Percentiles rank a stretch among this genome's conserved stretches.
Conservation (phyloP, 2,888 invertebrate genomes). For the Oligia fasciuncula region DNA sequence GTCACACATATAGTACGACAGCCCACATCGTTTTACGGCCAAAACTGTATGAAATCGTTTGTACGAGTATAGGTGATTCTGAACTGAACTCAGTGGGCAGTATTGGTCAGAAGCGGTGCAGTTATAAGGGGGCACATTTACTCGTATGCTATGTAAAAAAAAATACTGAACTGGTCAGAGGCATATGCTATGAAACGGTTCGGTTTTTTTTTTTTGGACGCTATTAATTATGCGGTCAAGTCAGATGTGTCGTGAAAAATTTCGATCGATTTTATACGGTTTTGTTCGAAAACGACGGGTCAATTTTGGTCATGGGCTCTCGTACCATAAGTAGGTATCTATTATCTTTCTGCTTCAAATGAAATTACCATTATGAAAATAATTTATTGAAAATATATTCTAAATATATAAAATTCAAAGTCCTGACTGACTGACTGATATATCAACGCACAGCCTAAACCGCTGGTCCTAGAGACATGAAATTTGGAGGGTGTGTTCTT, state of each 20-base stretch:
- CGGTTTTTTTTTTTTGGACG: too few relatives aligned
- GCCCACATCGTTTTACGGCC: not conserved
- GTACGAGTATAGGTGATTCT: not conserved
- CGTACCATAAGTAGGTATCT: not conserved
- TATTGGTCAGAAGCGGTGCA: not conserved
- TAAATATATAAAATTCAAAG: too few relatives aligned
- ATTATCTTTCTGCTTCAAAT: not conserved
- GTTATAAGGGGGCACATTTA: not conserved
- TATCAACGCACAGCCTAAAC: too few relatives aligned
- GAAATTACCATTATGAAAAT: not conserved
- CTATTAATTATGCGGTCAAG: too few relatives aligned
- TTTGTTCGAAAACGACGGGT: not conserved
- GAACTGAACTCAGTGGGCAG: not conserved
- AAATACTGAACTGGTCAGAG: too few relatives aligned
- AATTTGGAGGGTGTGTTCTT: too few relatives aligned
- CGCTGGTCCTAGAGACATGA: too few relatives aligned
- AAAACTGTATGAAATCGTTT: not conserved
- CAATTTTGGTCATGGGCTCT: not conserved
- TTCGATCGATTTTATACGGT: not conserved
- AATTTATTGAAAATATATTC: too few relatives aligned
- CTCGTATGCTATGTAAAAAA: too few relatives aligned
- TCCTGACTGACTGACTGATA: too few relatives aligned
- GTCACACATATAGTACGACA: not conserved
- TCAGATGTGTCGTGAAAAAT: too few relatives aligned
- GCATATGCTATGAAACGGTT: too few relatives aligned